Evolutionary conservation across 2,888 invertebrate species (phyloP), one percentile per base, ranked within the genome.

Genomic region (Halocaridina rubra): DNA sequence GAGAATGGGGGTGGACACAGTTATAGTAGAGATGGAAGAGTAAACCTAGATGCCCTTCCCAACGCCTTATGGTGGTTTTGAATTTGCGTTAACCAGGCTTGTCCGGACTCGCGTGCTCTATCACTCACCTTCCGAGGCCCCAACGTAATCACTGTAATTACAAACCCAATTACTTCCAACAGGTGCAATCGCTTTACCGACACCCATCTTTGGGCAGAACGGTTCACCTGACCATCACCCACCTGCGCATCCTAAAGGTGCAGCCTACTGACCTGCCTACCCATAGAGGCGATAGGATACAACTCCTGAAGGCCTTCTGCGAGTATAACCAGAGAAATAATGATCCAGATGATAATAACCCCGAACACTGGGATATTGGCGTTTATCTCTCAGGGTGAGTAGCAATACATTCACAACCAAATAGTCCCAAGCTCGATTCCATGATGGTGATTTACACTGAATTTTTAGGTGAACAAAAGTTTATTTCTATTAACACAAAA

Each of bases 321-420:
- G 69, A 27, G 19, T 82, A 82, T 30, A 77, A 39, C 61, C 69
- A 77, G 61, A 92, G 91, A 10, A 91, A 94, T 16, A 95, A 96
- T 91, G 93, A 94, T 0, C 90, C 91, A n/a, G 93, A 92, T 22
- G 95, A 95, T 89, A 92, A 92, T 0, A 92, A 95, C 90, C 94
- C 94, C 0, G 92, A 93, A 78, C 95, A 96, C 90, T 96, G 95
- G 95, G 96, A 96, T 90, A 94, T 96, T 93, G 95, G 93, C 0
- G 91, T 96, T 4, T 94, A 95, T 84, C 92, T 96, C 59, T 95
- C 96, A 24, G 95, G 95, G 93, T 85, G 19, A 72, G 85, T 69
- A 19, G n/a, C n/a, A n/a, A n/a, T n/a, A n/a, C n/a, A n/a, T n/a
- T n/a, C n/a, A n/a, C n/a, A n/a, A n/a, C n/a, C n/a, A n/a, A n/a